Evolutionary conservation across 2,888 invertebrate genomes (phyloP), one percentile per base, ranked within the genome.

Genomic region (Nomada flava): DNA sequence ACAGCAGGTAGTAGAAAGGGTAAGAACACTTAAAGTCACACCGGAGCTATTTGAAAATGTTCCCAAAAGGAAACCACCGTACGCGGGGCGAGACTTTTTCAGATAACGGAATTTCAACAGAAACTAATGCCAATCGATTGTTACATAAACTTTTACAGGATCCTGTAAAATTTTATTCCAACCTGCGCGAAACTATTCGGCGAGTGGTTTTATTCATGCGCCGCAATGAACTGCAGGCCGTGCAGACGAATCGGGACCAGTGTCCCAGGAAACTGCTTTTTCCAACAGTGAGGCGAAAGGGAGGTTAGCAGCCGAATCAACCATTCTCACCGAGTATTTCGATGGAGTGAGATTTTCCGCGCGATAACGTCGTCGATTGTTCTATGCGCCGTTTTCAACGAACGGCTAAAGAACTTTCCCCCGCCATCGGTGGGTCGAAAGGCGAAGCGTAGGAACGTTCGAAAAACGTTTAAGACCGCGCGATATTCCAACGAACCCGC

Each of bases 341-440:
- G 77, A 82, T 76, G 81, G 71, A 69, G 76, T 74, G 72, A 74
- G 87, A 87, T 87, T 78, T 75, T 79, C 62, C 71, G 65, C 42
- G 65, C 81, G 83, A 86, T 84, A 84, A 86, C 79, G 81, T 59
- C 55, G 63, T 52, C 78, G 77, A 88, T 87, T 86, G 88, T 88
- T 83, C 84, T 71, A 77, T 63, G 80, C 75, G n/a, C 65, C 71
- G 53, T 74, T 20, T 81, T 63, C 84, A 42, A 18, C 64, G 20
- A 65, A 20, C n/a, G 50, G 18, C 26, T 64, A 53, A 65, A 72
- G 78, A 82, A 77, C 44, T 81, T 79, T 67, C 15, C 11, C 20
- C 44, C 2, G 2, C 10, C 13, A 0, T n/a, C 47, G 15, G 11
- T 15, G 1, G 15, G 2, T 57, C 36, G 23, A 26, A 57, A 70